Evolutionary conservation across 2,797 vertebrate species (phyloP), one percentile per base, ranked within the genome.

Genomic region (Anas bernieri): DNA sequence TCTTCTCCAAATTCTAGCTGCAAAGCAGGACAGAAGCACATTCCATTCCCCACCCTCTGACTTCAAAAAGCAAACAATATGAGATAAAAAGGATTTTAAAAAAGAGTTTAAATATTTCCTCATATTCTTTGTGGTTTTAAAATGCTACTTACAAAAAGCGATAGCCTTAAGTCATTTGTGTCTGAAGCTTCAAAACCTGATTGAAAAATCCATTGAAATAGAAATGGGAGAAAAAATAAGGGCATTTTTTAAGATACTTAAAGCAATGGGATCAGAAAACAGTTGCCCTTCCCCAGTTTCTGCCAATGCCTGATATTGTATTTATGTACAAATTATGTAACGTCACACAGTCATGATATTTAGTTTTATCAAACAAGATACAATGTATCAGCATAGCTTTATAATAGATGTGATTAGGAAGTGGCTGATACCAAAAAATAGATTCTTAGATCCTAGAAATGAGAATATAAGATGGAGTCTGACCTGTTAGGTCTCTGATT

Each of bases 31-130:
- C 30, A 76, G 43, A 85, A 45, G 7, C 4, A 73, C 5, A 22
- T 68, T 48, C 25, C 3, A 2, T 63, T 70, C 7, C 11, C 12
- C 2, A 50, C 4, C 1, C 3, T 1, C 2, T 8, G 13, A 11
- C 45, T 67, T 17, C 3, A 46, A 89, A n/a, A 28, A 11, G 0
- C 18, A 59, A n/a, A 72, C 23, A 63, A 31, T 16, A 28, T 3
- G 2, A 86, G 9, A 48, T 30, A 3, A 46, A 46, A 46, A 48
- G 22, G 25, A 13, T 25, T 25, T 23, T 13, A 13, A 48, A 48
- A 48, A 13, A 22, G 23, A 52, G 50, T 52, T 28, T 52, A 28
- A 62, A 62, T 39, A 39, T 62, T 55, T 78, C 79, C 39, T 43
- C 55, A 7, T 23, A 43, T 45, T 30, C 26, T 63, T 30, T 55